Evolutionary conservation across 2,113 vertebrate genomes (phyloP), one percentile per base, ranked within the genome.

Genomic region (Lagopus muta): DNA sequence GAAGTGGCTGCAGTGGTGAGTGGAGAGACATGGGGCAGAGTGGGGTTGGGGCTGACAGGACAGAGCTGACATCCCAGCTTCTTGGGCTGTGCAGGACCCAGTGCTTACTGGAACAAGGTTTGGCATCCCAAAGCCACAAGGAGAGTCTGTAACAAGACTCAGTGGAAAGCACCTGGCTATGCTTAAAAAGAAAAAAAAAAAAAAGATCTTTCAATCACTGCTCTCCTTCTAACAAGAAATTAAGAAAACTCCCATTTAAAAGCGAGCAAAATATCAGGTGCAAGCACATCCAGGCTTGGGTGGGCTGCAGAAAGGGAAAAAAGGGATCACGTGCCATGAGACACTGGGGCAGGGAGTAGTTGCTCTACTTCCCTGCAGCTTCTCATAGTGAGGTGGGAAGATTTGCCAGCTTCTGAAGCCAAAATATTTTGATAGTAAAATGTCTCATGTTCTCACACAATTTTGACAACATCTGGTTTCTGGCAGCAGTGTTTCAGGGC

Each of bases 391-490:
- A 93, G 42, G 90, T 73, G 77, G 69, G 88, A 94, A 92, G 69
- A 61, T 78, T 60, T 88, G 79, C 52, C 90, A 8, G 47, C 82
- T 86, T 90, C 61, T 88, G 73, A 75, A 88, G 93, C 80, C 93
- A 96, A 91, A 94, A 92, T 93, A 93, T 89, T 94, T 92, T 92
- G 82, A 71, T 89, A 87, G 60, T 67, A 94, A 85, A 95, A 93
- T n/a, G 20, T 66, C 67, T 91, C 28, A 42, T 47, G 69, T 88
- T 96, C 90, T 94, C 90, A 90, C 82, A 83, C 80, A 88, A 83
- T 95, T 96, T 83, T 86, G 80, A 92, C 86, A 93, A 90, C 50
- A 71, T 92, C 82, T 96, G 82, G 87, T 64, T 86, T 91, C 78
- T 91, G 72, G 64, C 64, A 92, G 34, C 62, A 82, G 60, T 62